Percentiles rank a stretch among this genome's conserved stretches.
Evolutionary conservation across 2,797 vertebrate genomes (phyloP).

Genomic region (Diplodus sargus): DNA sequence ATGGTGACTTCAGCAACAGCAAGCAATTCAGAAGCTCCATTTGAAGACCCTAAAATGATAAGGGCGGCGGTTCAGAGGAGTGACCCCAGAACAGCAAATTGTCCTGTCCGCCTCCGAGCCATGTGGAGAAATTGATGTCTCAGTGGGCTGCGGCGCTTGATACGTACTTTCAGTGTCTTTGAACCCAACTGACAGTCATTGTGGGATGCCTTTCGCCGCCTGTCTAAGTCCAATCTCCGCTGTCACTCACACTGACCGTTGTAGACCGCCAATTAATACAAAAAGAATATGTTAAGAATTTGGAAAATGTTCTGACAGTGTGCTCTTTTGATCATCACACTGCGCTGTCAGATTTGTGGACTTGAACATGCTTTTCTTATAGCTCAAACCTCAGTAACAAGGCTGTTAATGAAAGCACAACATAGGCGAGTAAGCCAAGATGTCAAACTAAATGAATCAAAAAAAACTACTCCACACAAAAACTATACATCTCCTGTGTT

Average conservation of each 20-base stretch:
- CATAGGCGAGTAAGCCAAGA: constrained; percentile 30
- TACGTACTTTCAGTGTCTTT: constrained; percentile 51
- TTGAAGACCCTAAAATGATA: constrained; percentile 24
- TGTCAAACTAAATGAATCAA: constrained; percentile 39
- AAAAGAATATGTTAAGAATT: background rate
- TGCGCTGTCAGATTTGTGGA: constrained; percentile 40
- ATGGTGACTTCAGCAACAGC: constrained; percentile 3
- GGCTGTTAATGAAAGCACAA: constrained; percentile 38
- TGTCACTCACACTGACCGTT: constrained; percentile 41
- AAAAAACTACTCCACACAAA: constrained; percentile 26
- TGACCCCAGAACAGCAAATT: constrained; percentile 25
- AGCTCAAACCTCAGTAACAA: constrained; percentile 19
- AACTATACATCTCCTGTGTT: constrained; percentile 27
- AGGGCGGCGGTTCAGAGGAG: constrained; percentile 31
- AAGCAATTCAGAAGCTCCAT: constrained; percentile 11
- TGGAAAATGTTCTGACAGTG: constrained; percentile 30
- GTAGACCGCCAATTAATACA: constrained; percentile 56
- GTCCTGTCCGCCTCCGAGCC: constrained; percentile 37
- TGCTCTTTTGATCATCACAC: constrained; percentile 51
- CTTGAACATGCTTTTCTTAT: constrained; percentile 26
- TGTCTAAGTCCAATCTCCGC: constrained; percentile 35
- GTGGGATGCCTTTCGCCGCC: constrained; percentile 29
- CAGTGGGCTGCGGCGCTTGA: constrained; percentile 40
- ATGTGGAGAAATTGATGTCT: constrained; percentile 45
- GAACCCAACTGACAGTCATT: constrained; percentile 46